phyloP scores from a whole-genome alignment of 30 jellyfish, hydroid and myxozoan species.

The Cassiopea andromeda region DNA sequence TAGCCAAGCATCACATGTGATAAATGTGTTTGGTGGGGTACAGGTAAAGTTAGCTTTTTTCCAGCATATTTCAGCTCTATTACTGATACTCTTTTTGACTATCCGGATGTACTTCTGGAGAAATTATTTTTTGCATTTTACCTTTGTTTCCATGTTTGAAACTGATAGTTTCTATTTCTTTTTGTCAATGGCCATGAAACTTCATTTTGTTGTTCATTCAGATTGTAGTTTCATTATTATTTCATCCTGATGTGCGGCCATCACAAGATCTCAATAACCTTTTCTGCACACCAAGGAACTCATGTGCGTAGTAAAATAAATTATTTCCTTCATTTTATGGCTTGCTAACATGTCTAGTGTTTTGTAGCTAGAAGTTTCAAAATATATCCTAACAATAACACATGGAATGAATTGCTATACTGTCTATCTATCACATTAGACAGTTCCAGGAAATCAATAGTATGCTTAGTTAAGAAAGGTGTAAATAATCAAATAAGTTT shows the following conservation, averaged over 20 bases:
- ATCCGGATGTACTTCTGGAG: background rate
- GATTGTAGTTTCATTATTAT: constrained; percentile 56
- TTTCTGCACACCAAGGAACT: constrained; percentile 36
- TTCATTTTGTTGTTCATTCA: background rate
- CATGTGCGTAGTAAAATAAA: constrained; percentile 27
- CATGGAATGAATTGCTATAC: too few relatives aligned
- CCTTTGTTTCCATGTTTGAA: background rate
- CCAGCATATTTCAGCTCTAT: too few relatives aligned
- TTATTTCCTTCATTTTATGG: too few relatives aligned
- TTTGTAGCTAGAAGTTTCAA: too few relatives aligned
- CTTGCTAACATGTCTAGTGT: too few relatives aligned
- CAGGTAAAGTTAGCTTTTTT: constrained; percentile 1
- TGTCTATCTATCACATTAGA: too few relatives aligned
- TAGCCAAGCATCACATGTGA: constrained; percentile 54
- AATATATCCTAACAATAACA: too few relatives aligned
- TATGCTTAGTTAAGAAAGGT: too few relatives aligned
- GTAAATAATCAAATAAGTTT: too few relatives aligned
- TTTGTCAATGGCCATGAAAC: background rate
- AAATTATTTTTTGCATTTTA: background rate
- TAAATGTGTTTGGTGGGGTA: constrained; percentile 70
- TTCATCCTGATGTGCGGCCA: constrained; percentile 61
- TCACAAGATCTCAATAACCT: constrained; percentile 47
- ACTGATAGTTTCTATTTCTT: background rate
- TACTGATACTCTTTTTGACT: too few relatives aligned
- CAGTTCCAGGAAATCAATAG: too few relatives aligned